Conservation (phyloP, 2,113 vertebrate genomes). For the Emydura subglobosa region DNA sequence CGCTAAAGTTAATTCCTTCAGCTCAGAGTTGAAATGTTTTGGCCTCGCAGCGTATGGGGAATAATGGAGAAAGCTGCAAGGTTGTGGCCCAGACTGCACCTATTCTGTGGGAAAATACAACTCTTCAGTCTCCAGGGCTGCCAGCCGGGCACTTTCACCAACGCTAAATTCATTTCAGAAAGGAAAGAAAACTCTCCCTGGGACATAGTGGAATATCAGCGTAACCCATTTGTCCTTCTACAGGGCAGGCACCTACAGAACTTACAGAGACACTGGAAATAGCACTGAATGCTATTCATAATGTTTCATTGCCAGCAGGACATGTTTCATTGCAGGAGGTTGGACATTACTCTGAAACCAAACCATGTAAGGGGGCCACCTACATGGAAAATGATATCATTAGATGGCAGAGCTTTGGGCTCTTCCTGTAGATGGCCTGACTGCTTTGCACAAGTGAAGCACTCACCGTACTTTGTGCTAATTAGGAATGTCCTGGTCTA, state of each 20-base stretch:
- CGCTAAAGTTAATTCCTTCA: background rate
- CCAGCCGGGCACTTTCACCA: background rate
- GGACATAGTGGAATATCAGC: slow-evolving; percentile 21
- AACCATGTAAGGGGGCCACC: slow-evolving; percentile 43
- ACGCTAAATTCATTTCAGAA: background rate
- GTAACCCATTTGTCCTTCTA: slow-evolving; percentile 34
- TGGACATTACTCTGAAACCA: background rate
- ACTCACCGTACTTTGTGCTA: background rate
- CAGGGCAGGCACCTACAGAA: slow-evolving; percentile 29
- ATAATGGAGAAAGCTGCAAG: background rate
- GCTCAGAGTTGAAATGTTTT: background rate
- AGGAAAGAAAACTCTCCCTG: background rate
- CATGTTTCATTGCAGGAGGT: background rate
- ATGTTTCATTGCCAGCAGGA: slow-evolving; percentile 31
- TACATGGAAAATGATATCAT: background rate
- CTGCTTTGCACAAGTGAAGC: background rate
- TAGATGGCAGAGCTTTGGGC: background rate
- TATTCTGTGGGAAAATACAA: background rate
- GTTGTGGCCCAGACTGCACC: background rate
- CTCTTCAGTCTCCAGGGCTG: background rate
- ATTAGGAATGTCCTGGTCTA: background rate
- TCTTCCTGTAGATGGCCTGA: background rate
- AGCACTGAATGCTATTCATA: slow-evolving; percentile 57
- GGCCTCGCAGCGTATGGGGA: background rate
- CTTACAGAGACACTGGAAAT: slow-evolving; percentile 54